These are phyloP conservation scores for Idaea biselata DNA, from an alignment of 2,888 invertebrate species.

Conservation along the genomic window DNA sequence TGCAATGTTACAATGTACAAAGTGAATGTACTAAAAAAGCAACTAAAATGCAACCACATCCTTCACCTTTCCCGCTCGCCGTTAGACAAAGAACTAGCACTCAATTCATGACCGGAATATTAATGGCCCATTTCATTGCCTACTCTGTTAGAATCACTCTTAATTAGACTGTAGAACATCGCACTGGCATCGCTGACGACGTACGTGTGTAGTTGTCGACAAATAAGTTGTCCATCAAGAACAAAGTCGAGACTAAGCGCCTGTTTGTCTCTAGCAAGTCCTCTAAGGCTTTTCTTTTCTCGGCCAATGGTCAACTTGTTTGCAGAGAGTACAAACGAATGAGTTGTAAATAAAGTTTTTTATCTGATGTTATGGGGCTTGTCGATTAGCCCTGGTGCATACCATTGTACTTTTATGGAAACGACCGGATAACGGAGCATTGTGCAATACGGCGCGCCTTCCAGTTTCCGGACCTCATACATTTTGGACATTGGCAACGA, in stretches of 20 bases:
- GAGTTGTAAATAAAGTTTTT: constrained; percentile 41
- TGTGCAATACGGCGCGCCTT: constrained; percentile 57
- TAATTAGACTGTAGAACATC: constrained; percentile 48
- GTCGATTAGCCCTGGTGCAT: constrained; percentile 28
- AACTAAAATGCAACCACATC: constrained; percentile 9
- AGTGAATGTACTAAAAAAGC: constrained; percentile 6
- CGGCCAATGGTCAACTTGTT: not conserved
- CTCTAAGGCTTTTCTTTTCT: not conserved
- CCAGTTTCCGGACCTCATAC: constrained; percentile 42
- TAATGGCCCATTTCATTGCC: constrained; percentile 46
- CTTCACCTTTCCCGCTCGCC: constrained; percentile 38
- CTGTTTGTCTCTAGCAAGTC: not conserved
- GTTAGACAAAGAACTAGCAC: constrained; percentile 45
- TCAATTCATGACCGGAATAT: constrained; percentile 45
- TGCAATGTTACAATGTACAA: not conserved
- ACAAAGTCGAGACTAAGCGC: not conserved
- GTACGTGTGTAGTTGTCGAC: constrained; percentile 30
- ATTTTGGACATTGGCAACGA: constrained; percentile 4
- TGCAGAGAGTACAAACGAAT: constrained; percentile 18
- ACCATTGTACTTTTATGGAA: constrained; percentile 38
- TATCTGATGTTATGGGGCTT: constrained; percentile 42
- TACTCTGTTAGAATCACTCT: constrained; percentile 44
- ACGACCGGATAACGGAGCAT: constrained; percentile 51
- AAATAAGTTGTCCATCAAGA: not conserved
- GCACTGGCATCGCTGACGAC: constrained; percentile 33